Conservation (phyloP, 2,888 invertebrate genomes). For the Eurois occulta region DNA sequence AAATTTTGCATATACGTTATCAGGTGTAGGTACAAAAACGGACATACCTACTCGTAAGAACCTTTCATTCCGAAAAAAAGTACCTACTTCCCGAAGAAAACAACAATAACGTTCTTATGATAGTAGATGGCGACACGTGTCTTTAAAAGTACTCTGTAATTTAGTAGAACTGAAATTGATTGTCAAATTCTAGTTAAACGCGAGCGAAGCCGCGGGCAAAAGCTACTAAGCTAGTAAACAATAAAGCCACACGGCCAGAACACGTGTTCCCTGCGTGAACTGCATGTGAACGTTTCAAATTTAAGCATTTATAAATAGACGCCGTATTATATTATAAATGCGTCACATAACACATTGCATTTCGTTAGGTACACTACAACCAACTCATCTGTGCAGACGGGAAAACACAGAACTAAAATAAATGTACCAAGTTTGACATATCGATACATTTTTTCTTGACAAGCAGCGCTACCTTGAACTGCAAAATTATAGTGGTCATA, state of each 20-base stretch:
- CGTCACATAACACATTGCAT: conserved; percentile 32
- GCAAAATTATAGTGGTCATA: neutral
- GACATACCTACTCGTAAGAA: too few relatives aligned
- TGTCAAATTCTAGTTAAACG: too few relatives aligned
- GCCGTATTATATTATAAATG: conserved; percentile 15
- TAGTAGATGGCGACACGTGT: too few relatives aligned
- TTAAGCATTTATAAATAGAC: conserved; percentile 43
- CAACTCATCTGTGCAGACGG: neutral
- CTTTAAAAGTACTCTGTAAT: too few relatives aligned
- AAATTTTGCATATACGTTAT: too few relatives aligned
- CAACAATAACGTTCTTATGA: too few relatives aligned
- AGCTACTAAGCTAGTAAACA: too few relatives aligned
- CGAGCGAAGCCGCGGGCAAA: too few relatives aligned
- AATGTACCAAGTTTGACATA: neutral
- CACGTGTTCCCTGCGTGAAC: conserved; percentile 44
- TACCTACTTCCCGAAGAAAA: too few relatives aligned
- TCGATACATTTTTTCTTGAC: neutral
- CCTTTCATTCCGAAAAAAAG: too few relatives aligned
- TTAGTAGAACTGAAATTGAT: too few relatives aligned
- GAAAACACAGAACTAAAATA: neutral
- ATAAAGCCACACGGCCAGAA: conserved; percentile 9
- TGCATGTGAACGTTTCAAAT: conserved; percentile 34
- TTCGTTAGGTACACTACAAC: neutral
- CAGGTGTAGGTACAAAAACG: too few relatives aligned
- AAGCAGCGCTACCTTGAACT: neutral